Evolutionary conservation across 1,140 invertebrate genomes (phyloP), one percentile per base, ranked within the genome.

Genomic region (Pomacea maculata): DNA sequence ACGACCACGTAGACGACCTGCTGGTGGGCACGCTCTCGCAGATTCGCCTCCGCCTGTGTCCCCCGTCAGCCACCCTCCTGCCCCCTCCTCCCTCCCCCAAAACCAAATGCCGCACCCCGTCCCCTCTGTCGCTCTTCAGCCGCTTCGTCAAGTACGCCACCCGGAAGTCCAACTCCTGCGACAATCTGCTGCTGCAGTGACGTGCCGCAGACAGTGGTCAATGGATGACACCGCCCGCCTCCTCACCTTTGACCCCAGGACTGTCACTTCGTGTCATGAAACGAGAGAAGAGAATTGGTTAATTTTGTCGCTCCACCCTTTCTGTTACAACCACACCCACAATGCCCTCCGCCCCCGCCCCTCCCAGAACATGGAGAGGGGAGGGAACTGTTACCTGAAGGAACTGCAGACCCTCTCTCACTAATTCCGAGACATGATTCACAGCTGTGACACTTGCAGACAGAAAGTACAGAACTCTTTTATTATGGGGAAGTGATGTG

Each of bases 1-100:
- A 95, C 82, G 95, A 96, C 85, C 95, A 96, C 85, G 94, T 97
- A 5, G 82, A 83, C 67, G 79, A 83, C 52, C 79, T 83, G 55
- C 74, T 83, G 70, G 82, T 71, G 12, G 82, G 82, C 4, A 83
- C 82, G 21, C 52, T 83, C 19, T 70, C 75, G 19, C 79, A 78
- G 70, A 83, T 83, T 45, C 72, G 82, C 17, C 79, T 65, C 52
- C 82, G 80, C 68, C 79, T 83, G 34, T 63, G 34, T 29, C 82
- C 82, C 5, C 82, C 82, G 8, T 54, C 70, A 11, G 78, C 67
- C 21, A 15, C 75, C 29, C 64, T 77, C 64, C 68, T 83, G 25
- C 29, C 75, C 3, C 75, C 82, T 6, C 79, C 78, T 17, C 75
- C 79, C 21, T 68, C 79, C 15, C 61, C 70, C 34, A 61, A 68